These are phyloP conservation scores for Coleophora flavipennella DNA, from an alignment of 2,888 invertebrate genomes.

Conservation along the genomic window DNA sequence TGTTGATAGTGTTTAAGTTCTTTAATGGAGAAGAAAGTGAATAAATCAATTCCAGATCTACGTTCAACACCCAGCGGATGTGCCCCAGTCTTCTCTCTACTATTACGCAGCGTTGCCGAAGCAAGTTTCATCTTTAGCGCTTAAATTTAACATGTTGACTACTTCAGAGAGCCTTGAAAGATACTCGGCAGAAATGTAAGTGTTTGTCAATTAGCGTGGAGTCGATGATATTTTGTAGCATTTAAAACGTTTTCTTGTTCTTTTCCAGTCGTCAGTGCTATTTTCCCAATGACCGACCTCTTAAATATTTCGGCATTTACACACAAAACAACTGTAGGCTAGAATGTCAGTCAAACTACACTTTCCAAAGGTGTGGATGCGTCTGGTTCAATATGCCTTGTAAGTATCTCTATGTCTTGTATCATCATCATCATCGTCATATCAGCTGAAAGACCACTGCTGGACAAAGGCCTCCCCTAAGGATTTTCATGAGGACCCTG, in stretches of 20 bases:
- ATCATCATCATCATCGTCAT: too few relatives aligned
- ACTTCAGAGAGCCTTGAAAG: constrained; percentile 18
- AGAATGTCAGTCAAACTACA: constrained; percentile 35
- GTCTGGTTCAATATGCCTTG: constrained; percentile 41
- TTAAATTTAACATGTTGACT: constrained; percentile 26
- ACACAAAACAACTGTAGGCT: constrained; percentile 34
- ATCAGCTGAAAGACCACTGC: too few relatives aligned
- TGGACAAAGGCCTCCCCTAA: too few relatives aligned
- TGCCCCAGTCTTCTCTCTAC: constrained; percentile 32
- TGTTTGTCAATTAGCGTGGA: too few relatives aligned
- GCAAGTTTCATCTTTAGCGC: constrained; percentile 30
- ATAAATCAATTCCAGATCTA: constrained; percentile 26
- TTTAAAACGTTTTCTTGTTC: too few relatives aligned
- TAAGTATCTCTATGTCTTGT: constrained; percentile 26
- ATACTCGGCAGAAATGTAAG: constrained; percentile 29
- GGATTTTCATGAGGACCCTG: too few relatives aligned
- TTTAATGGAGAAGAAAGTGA: too few relatives aligned
- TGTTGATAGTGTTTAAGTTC: too few relatives aligned
- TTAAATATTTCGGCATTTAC: constrained; percentile 35
- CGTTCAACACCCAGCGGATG: constrained; percentile 36
- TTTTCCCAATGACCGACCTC: constrained; percentile 25
- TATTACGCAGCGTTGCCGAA: constrained; percentile 27
- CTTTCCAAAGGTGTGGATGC: constrained; percentile 25
- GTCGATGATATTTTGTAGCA: too few relatives aligned
- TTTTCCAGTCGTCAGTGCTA: constrained; percentile 38